Percentiles rank a stretch among this genome's conserved stretches.
phyloP scores from a whole-genome alignment of 2,797 vertebrate species.

The Pipistrellus kuhlii region DNA sequence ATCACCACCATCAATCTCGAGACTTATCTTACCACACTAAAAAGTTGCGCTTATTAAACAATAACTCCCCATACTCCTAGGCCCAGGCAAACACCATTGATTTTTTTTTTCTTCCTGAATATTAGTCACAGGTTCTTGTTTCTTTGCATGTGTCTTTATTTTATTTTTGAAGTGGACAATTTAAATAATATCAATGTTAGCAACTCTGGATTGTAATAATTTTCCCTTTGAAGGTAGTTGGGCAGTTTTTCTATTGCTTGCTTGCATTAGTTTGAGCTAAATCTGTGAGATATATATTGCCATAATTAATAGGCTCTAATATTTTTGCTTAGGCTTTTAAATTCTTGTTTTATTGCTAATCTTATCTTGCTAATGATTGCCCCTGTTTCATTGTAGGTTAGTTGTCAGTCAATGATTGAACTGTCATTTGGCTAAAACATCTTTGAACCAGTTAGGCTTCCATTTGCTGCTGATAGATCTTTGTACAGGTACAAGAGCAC shows the following conservation, averaged over 20 bases:
- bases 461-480: background rate
- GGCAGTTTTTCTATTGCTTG: background rate
- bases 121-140: background rate
- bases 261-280: background rate
- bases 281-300: background rate
- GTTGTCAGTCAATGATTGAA: background rate
- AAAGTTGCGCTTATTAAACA: background rate
- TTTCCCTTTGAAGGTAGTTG: background rate
- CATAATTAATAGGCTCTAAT: background rate
- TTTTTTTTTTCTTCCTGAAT: background rate
- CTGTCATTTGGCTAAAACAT: slow-evolving; percentile 5
- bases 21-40: background rate
- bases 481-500: background rate
- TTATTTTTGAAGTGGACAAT: background rate
- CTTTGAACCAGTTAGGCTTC: background rate
- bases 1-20: background rate
- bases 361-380: background rate
- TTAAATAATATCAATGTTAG: background rate
- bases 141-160: background rate
- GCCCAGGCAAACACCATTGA: background rate
- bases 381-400: background rate
- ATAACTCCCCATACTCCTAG: background rate
- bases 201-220: background rate
- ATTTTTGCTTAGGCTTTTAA: background rate
- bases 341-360: background rate